Evolutionary conservation across 2,797 vertebrate species (phyloP).

Genomic region (Falco rusticolus): DNA sequence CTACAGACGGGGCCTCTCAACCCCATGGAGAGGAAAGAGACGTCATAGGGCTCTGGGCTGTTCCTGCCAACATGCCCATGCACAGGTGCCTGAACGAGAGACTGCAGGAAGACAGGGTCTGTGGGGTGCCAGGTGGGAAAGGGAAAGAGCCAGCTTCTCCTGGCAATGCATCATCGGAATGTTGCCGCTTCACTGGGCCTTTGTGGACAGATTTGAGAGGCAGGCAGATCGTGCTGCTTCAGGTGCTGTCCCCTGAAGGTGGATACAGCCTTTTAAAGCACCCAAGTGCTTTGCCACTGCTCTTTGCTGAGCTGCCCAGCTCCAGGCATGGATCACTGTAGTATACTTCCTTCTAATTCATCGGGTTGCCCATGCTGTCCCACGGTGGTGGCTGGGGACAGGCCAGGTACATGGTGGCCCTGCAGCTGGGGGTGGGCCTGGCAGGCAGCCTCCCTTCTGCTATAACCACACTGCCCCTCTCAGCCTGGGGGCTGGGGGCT

Average conservation of each 20-base stretch:
- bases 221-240: background rate
- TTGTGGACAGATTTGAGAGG: background rate
- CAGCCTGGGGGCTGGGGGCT: too few relatives aligned
- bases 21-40: background rate
- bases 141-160: background rate
- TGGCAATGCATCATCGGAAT: accelerated
- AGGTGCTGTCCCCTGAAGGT: background rate
- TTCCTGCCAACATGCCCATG: background rate
- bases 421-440: too few relatives aligned
- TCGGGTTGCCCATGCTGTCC: accelerated
- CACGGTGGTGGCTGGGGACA: too few relatives aligned
- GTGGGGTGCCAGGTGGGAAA: background rate
- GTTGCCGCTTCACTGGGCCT: accelerated
- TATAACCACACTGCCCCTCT: accelerated
- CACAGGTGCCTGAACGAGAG: accelerated
- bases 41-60: accelerated
- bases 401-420: accelerated
- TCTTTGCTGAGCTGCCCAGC: background rate
- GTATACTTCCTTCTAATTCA: background rate
- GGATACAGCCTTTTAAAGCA: background rate
- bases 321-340: accelerated
- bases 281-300: background rate
- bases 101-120: accelerated
- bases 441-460: background rate
- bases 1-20: accelerated